Evolutionary conservation across 2,888 invertebrate species (phyloP).

Genomic region (Sycophila texana): DNA sequence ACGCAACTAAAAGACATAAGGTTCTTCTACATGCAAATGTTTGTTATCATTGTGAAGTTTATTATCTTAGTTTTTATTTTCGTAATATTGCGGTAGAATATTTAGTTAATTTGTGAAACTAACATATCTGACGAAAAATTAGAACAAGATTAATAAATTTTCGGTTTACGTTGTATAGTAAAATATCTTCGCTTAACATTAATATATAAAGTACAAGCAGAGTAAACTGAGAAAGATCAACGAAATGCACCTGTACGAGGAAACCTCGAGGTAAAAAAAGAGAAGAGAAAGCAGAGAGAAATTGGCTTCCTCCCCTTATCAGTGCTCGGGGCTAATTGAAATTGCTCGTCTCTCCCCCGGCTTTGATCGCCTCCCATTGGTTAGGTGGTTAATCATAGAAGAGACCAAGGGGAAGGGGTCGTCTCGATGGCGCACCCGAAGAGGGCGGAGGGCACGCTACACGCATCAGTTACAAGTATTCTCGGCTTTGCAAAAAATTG

Average conservation of each 20-base stretch:
- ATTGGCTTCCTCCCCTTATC: slow-evolving; percentile 42
- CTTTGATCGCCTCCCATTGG: slow-evolving; percentile 44
- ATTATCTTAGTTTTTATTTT: too few species aligned
- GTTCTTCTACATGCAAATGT: too few species aligned
- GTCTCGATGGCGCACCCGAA: not conserved
- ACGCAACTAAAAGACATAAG: too few species aligned
- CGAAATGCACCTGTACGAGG: slow-evolving; percentile 23
- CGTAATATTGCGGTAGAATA: not conserved
- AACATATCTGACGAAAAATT: too few species aligned
- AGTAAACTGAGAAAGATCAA: not conserved
- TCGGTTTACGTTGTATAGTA: not conserved
- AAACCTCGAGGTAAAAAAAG: not conserved
- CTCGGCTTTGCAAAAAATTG: too few species aligned
- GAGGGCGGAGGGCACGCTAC: slow-evolving; percentile 20
- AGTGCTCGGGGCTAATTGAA: slow-evolving; percentile 45
- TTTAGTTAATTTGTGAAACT: too few species aligned
- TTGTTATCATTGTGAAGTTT: too few species aligned
- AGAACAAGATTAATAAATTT: not conserved
- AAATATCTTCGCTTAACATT: too few species aligned
- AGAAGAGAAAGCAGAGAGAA: slow-evolving; percentile 26
- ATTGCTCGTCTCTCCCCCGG: slow-evolving; percentile 35
- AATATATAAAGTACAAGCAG: too few species aligned
- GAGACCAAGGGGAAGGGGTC: slow-evolving; percentile 28
- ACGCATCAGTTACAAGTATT: not conserved
- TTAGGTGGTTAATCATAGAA: slow-evolving; percentile 42